A percentile compares a stretch with the other conserved stretches of the same genome.
Evolutionary conservation across 1,140 invertebrate species (phyloP).

Genomic region (Sycophila sp.): DNA sequence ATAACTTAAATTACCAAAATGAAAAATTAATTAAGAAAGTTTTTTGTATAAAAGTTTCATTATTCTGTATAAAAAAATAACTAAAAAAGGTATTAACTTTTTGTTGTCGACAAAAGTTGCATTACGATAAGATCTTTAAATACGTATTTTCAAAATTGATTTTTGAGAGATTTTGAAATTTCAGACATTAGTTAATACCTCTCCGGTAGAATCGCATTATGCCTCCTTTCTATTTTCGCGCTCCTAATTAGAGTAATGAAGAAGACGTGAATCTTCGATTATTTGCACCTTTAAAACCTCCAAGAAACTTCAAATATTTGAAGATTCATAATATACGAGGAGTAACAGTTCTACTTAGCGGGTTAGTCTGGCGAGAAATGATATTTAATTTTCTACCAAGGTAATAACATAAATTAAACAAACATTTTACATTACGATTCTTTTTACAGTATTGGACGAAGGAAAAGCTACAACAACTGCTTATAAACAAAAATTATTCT

Average conservation of each 20-base stretch:
- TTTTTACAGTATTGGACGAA: constrained; percentile 80
- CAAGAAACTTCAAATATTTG: constrained; percentile 82
- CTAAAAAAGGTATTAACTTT: constrained; percentile 81
- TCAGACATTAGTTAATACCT: constrained; percentile 76
- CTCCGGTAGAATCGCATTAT: constrained; percentile 80
- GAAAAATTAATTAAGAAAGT: too few relatives aligned
- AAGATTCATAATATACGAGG: constrained; percentile 80
- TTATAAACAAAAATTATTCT: constrained; percentile 87
- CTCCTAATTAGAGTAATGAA: constrained; percentile 91
- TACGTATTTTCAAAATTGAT: too few relatives aligned
- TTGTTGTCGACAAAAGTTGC: constrained; percentile 78
- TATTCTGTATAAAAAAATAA: constrained; percentile 90
- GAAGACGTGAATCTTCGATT: too few relatives aligned
- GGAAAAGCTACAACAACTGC: constrained; percentile 80
- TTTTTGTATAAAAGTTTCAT: constrained; percentile 90
- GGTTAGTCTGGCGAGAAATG: too few relatives aligned
- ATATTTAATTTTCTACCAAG: constrained; percentile 80
- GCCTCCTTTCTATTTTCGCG: constrained; percentile 87
- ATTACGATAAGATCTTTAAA: too few relatives aligned
- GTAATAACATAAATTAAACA: constrained; percentile 86
- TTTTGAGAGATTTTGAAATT: constrained; percentile 76
- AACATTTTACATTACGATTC: constrained; percentile 43
- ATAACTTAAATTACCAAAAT: too few relatives aligned
- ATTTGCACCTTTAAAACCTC: too few relatives aligned
- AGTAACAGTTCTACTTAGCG: too few relatives aligned